Conservation (phyloP, 2,888 invertebrate species). For the Tromatobia lineatoria region DNA sequence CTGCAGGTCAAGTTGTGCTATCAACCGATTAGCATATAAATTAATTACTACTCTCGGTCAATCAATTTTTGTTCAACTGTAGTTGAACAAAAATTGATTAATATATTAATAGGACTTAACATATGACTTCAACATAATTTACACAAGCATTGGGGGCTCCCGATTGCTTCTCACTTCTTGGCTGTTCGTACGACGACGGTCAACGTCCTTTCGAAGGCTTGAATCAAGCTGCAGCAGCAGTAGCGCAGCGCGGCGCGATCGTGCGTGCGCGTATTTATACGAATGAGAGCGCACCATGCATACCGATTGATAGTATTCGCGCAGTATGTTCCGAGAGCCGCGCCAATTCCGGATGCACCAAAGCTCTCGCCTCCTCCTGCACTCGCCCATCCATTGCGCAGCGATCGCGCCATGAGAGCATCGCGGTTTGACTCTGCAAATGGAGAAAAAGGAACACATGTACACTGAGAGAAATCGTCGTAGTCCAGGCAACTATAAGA, state of each 20-base stretch:
- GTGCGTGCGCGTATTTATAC: constrained; percentile 73
- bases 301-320: constrained; percentile 76
- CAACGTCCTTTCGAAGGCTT: constrained; percentile 83
- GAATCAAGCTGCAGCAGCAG: constrained; percentile 69
- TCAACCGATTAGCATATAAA: constrained; percentile 36
- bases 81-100: constrained; percentile 1
- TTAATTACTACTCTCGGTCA: background rate
- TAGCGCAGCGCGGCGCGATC: constrained; percentile 68
- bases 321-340: constrained; percentile 56
- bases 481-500: no score
- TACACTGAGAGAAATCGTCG: no score
- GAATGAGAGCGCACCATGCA: constrained; percentile 77
- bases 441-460: background rate
- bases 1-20: constrained; percentile 57
- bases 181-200: constrained; percentile 71
- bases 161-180: constrained; percentile 53
- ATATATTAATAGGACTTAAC: background rate
- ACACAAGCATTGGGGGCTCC: constrained; percentile 1
- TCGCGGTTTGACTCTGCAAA: background rate
- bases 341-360: constrained; percentile 62
- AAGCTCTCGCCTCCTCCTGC: constrained; percentile 46
- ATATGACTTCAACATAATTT: constrained; percentile 1
- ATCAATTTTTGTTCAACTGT: background rate
- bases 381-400: constrained; percentile 42
- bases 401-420: constrained; percentile 16